Base-by-base conservation (phyloP, 2,113 vertebrate species). In the Epinephelus fuscoguttatus region DNA sequence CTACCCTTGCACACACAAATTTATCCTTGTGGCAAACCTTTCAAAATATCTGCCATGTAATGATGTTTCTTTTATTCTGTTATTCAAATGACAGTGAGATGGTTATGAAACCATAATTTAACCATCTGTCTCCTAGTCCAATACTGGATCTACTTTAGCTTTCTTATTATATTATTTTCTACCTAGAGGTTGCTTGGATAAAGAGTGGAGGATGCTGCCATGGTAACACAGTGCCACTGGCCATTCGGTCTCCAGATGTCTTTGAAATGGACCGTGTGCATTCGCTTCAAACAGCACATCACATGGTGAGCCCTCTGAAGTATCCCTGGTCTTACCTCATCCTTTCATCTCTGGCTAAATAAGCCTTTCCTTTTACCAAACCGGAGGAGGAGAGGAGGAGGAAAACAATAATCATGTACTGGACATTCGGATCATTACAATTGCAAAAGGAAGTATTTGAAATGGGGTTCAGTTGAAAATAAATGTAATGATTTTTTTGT, bases 231-330 rank as follows among this genome's bases (percentile, higher is more conserved):
- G 74, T 79, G 86, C 84, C 80, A 83, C 68, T 76, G 86, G 86
- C 85, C 89, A 84, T 84, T 82, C 7, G 88, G 78, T 86, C 82
- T 93, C 80, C 88, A 90, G 86, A 92, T 90, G 91, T 93, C 91
- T 94, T 93, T 93, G 90, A 93, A 93, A 92, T 75, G 68, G 89
- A 94, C 74, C 2, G n/a, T 88, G 85, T 89, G 78, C 86, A 57
- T 85, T 37, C 4, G 91, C 91, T 93, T 94, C 93, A 94, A 94
- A 94, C 93, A 64, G 75, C 47, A 85, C 87, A 90, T 91, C 90
- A 91, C 84, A 82, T 59, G 17, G 70, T 2, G 71, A 85, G 82
- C 70, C 68, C 83, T 92, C 75, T 89, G 91, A 91, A 91, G 91
- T 81, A 72, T 73, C 70, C 49, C 77, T 73, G 78, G 88, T 90